Evolutionary conservation across 2,888 invertebrate species (phyloP), one percentile per base, ranked within the genome.

Genomic region (Melitaea athalia): DNA sequence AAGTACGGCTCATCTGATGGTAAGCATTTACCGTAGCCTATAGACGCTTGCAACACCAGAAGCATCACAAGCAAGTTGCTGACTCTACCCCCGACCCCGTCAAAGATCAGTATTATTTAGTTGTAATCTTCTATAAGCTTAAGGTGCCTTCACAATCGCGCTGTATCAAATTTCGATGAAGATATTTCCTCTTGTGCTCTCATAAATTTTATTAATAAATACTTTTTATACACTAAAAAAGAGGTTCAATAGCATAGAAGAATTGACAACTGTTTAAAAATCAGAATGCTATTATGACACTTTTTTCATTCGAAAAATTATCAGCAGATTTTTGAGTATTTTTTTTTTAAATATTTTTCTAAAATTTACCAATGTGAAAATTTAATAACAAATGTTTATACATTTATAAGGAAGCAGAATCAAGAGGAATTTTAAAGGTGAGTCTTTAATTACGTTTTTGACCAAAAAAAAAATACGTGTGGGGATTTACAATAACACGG

Each of bases 311-410:
- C 52, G 12, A 24, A 24, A 24, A 52, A 24, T 52, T 11, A 31
- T 12, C 17, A 12, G 15, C 17, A 17, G 5, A 10, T 43, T 59
- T 57, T 59, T 60, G 38, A 47, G 24, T 38, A 14, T 10, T 52
- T 62, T 38, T 50, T 49, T 52, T 38, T 50, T n/a, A 31, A 7
- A 50, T 24, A 24, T 50, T 49, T 61, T 15, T 10, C 38, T 33
- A 6, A 61, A 62, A 62, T 62, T 62, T 10, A 47, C 62, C n/a
- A 38, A 62, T 62, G 62, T 62, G 24, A 62, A 38, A 12, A 38
- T 52, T 52, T 62, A 38, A 50, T 14, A n/a, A 52, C 50, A 52
- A 52, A 52, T 62, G 38, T 50, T 15, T 10, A 52, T 15, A 62
- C 11, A 62, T 38, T 49, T 52, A 50, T 15, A 33, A 33, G 33